A percentile compares a stretch with the other conserved stretches of the same genome.
Conservation (phyloP, 2,797 vertebrate genomes). For the Acipenser oxyrinchus region DNA sequence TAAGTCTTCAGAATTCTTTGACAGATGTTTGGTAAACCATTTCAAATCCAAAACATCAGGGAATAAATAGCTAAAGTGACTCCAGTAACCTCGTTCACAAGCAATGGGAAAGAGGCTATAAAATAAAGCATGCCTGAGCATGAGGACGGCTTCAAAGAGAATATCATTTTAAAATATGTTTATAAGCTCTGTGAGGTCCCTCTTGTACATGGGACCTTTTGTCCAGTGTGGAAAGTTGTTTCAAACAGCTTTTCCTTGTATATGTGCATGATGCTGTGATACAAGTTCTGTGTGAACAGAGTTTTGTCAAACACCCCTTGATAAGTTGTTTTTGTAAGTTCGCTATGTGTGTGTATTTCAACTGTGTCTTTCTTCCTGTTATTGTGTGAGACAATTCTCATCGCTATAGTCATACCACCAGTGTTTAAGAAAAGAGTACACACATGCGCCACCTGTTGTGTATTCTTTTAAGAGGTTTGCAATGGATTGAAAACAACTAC, state of each 20-base stretch:
- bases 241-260: conserved; percentile 81
- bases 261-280: conserved; percentile 78
- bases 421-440: conserved; percentile 63
- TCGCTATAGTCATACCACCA: conserved; percentile 33
- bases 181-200: conserved; percentile 74
- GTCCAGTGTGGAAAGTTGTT: conserved; percentile 78
- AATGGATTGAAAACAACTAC: conserved; percentile 62
- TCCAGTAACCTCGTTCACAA: background rate
- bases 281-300: conserved; percentile 38
- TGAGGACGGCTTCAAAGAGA: conserved; percentile 56
- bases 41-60: background rate
- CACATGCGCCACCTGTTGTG: conserved; percentile 54
- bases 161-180: conserved; percentile 97
- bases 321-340: conserved; percentile 16
- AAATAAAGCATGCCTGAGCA: conserved; percentile 49
- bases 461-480: conserved; percentile 61
- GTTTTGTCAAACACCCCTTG: conserved; percentile 22
- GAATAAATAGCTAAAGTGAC: background rate
- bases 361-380: conserved; percentile 27
- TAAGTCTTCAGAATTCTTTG: too few relatives aligned
- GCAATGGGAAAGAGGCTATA: conserved; percentile 12
- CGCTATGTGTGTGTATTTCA: conserved; percentile 30
- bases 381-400: conserved; percentile 29
- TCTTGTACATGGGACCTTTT: conserved; percentile 86
- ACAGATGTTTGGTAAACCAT: too few relatives aligned